These are phyloP conservation scores for Apus apus DNA, from an alignment of 2,113 vertebrate genomes.

Conservation along the genomic window DNA sequence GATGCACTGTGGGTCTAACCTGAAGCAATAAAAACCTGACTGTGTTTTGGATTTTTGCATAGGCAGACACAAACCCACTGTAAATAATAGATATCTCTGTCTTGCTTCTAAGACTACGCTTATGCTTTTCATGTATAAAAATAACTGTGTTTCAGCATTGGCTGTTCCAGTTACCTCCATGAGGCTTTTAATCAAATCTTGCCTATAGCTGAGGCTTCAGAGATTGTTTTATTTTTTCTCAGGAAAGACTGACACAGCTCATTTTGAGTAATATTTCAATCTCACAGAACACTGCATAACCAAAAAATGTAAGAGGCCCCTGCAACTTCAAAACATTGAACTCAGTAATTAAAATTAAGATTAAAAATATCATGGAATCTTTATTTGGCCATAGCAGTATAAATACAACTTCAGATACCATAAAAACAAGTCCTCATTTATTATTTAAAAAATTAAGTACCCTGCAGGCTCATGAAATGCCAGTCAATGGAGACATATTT, in stretches of 20 bases:
- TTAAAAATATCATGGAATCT: conserved; percentile 58
- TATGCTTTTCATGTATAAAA: conserved; percentile 5
- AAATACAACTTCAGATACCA: conserved; percentile 37
- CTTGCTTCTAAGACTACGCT: background rate
- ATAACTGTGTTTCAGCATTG: background rate
- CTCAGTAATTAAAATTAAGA: conserved; percentile 59
- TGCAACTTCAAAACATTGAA: conserved; percentile 24
- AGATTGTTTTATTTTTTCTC: conserved; percentile 53
- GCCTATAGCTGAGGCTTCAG: background rate
- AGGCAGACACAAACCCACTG: background rate
- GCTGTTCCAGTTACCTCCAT: conserved; percentile 2
- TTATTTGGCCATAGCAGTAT: background rate
- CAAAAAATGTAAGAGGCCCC: conserved; percentile 13
- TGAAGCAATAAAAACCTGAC: background rate
- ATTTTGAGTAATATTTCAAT: conserved; percentile 69
- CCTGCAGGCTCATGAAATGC: conserved; percentile 39
- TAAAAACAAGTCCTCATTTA: conserved; percentile 31
- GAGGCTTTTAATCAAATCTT: conserved; percentile 64
- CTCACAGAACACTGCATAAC: conserved; percentile 38
- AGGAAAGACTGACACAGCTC: conserved; percentile 23
- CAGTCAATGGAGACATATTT: background rate
- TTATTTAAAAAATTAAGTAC: conserved; percentile 57
- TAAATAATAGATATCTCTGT: background rate
- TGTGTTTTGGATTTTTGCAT: background rate
- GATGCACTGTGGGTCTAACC: background rate